A percentile compares a stretch with the other conserved stretches of the same genome.
Evolutionary conservation across 2,888 invertebrate genomes (phyloP).

Genomic region (Euclidia mi): DNA sequence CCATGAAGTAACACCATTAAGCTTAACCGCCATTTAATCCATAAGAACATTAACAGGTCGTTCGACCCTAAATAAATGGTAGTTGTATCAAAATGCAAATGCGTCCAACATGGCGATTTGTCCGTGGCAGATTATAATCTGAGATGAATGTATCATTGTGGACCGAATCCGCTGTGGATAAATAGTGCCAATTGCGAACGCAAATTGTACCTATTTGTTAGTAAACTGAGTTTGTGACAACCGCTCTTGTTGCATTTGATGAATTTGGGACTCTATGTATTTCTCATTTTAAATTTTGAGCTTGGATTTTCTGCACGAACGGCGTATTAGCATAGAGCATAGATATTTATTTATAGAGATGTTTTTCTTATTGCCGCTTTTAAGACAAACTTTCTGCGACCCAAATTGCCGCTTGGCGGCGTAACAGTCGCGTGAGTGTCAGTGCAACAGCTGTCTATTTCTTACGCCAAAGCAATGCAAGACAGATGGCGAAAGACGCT

Average conservation of each 20-base stretch:
- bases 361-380: too few relatives aligned
- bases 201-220: slow-evolving; percentile 67
- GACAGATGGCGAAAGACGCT: too few relatives aligned
- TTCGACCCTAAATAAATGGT: slow-evolving; percentile 49
- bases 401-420: too few relatives aligned
- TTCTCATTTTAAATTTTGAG: too few relatives aligned
- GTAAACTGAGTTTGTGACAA: slow-evolving; percentile 51
- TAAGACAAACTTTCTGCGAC: too few relatives aligned
- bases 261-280: background rate
- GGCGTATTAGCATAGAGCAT: too few relatives aligned
- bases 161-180: slow-evolving; percentile 55
- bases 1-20: slow-evolving; percentile 5
- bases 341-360: too few relatives aligned
- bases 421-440: too few relatives aligned
- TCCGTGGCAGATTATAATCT: slow-evolving; percentile 80
- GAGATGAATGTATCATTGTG: slow-evolving; percentile 77
- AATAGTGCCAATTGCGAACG: slow-evolving; percentile 63
- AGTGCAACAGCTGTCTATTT: too few relatives aligned
- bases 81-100: slow-evolving; percentile 57
- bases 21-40: slow-evolving; percentile 1
- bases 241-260: background rate
- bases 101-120: slow-evolving; percentile 72
- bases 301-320: too few relatives aligned
- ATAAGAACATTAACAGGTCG: slow-evolving; percentile 34
- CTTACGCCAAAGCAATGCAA: too few relatives aligned